phyloP scores from a whole-genome alignment of 2,797 vertebrate genomes.

The Miichthys miiuy region DNA sequence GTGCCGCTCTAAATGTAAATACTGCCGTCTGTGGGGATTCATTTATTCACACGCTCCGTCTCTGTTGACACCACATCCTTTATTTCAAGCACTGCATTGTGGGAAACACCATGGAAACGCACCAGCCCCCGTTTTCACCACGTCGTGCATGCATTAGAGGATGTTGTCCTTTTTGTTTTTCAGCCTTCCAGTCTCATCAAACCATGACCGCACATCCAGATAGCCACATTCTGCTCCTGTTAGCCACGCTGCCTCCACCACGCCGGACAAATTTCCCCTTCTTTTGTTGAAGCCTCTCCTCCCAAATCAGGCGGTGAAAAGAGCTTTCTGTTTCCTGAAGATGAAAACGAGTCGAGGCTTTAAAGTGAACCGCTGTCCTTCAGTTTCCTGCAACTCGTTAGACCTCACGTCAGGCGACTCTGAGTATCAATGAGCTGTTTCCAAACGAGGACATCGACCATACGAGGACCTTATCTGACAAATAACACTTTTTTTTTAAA shows the following conservation, averaged over 20 bases:
- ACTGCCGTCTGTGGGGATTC: background rate
- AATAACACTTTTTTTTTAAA: no score
- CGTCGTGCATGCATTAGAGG: background rate
- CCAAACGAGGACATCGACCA: background rate
- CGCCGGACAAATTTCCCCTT: conserved; percentile 11
- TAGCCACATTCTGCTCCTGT: background rate
- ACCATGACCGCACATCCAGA: background rate
- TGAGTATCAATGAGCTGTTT: background rate
- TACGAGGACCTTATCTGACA: background rate
- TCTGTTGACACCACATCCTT: background rate
- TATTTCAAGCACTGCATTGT: conserved; percentile 1
- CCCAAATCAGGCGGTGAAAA: conserved; percentile 30
- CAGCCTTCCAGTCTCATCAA: background rate
- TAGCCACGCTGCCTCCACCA: background rate
- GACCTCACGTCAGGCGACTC: background rate
- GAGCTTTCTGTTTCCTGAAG: conserved; percentile 14
- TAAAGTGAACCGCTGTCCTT: conserved; percentile 2
- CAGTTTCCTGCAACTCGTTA: background rate
- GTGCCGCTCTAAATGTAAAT: background rate
- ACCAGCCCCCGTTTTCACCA: background rate
- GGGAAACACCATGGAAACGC: conserved; percentile 25
- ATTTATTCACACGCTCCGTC: background rate
- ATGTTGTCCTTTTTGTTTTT: conserved; percentile 7
- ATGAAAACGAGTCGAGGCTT: background rate
- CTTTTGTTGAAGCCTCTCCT: conserved; percentile 17